These are phyloP conservation scores for Noctua janthina DNA, from an alignment of 2,888 invertebrate genomes.

Conservation along the genomic window DNA sequence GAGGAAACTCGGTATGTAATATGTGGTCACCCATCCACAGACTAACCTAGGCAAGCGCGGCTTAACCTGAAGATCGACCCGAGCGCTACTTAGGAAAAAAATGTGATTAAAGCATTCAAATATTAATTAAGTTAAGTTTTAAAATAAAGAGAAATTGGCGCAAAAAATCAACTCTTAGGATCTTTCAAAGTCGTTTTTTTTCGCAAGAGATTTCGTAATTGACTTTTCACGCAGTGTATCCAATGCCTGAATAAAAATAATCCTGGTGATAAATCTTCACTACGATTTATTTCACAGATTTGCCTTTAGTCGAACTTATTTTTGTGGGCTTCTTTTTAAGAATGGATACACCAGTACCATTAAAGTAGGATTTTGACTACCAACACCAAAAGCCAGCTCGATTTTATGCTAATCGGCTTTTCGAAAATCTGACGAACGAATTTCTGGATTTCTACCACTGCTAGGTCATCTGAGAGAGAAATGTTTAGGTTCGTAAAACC, in stretches of 20 bases:
- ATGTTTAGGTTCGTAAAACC: background rate
- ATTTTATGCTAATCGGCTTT: slow-evolving; percentile 2
- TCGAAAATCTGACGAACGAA: background rate
- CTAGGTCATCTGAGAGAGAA: background rate
- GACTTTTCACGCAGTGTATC: background rate
- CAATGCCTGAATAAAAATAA: background rate
- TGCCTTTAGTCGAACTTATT: background rate
- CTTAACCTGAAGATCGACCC: background rate
- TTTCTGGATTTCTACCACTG: background rate
- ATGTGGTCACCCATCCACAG: background rate
- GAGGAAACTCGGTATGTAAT: too few relatives aligned
- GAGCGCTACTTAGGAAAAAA: background rate
- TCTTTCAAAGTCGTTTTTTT: background rate
- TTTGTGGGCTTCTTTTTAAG: background rate
- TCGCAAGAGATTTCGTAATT: background rate
- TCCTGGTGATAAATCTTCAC: background rate
- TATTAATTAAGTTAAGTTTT: too few relatives aligned
- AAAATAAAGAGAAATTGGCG: background rate
- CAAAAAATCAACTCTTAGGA: background rate
- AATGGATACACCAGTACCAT: background rate
- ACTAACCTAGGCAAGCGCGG: background rate
- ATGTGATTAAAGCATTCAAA: background rate
- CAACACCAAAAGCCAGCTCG: background rate
- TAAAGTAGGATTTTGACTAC: background rate
- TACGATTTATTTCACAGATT: background rate